Percentiles rank a stretch among this genome's conserved stretches.
Evolutionary conservation across 2,113 vertebrate genomes (phyloP).

Genomic region (Plotosus lineatus): DNA sequence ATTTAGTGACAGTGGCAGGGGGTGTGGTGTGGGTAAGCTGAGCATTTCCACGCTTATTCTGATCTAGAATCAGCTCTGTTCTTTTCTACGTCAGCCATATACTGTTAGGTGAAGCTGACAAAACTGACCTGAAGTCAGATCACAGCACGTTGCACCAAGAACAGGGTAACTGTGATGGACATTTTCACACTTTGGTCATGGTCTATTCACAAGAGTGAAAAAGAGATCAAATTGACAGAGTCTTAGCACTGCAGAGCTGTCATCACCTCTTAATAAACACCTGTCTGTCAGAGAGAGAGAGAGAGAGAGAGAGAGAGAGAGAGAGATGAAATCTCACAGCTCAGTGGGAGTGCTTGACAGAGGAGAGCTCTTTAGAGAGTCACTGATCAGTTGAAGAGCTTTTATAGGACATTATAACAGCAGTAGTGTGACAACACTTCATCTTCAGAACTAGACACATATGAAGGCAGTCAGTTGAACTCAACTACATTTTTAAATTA

Average conservation of each 20-base stretch:
- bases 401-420: conserved; percentile 17
- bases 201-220: conserved; percentile 63
- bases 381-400: conserved; percentile 22
- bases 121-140: conserved; percentile 7
- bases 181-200: conserved; percentile 60
- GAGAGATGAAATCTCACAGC: conserved; percentile 31
- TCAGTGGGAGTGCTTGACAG: conserved; percentile 1
- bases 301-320: background rate
- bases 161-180: conserved; percentile 55
- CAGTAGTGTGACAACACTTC: background rate
- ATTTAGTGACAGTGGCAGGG: background rate
- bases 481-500: background rate
- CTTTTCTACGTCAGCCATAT: background rate
- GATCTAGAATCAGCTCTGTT: conserved; percentile 18
- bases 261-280: conserved; percentile 51
- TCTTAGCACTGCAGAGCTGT: conserved; percentile 39
- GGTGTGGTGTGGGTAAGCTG: background rate
- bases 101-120: conserved; percentile 7
- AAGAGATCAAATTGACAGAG: conserved; percentile 60
- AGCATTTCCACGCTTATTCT: background rate
- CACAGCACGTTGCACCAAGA: background rate
- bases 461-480: background rate
- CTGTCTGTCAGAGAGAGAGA: conserved; percentile 28
- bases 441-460: background rate
- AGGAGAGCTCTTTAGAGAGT: conserved; percentile 10